These are phyloP conservation scores for Pristionchus pacificus DNA, from an alignment of 1,140 invertebrate species.

Conservation along the genomic window DNA sequence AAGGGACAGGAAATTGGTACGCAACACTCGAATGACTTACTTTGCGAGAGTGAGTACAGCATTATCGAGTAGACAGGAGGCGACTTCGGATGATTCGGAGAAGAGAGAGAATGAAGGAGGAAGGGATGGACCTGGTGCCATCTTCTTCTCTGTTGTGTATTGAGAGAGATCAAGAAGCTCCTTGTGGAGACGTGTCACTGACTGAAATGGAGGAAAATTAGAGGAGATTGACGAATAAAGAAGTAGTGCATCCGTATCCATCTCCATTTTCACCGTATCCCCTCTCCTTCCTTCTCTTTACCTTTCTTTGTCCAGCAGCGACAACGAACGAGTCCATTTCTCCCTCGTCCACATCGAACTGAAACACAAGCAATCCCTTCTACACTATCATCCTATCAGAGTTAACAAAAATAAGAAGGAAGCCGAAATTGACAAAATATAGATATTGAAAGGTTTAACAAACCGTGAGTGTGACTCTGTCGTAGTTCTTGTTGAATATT, in stretches of 20 bases:
- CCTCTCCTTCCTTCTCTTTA: constrained; percentile 73
- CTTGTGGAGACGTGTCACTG: constrained; percentile 61
- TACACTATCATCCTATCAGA: neutral
- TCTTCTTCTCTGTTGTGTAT: constrained; percentile 85
- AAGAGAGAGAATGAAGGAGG: constrained; percentile 75
- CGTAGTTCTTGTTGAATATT: constrained; percentile 75
- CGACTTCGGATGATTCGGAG: constrained; percentile 40
- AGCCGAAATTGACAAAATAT: too few species aligned
- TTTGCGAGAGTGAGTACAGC: constrained; percentile 31
- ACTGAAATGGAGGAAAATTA: neutral
- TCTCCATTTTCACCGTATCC: too few species aligned
- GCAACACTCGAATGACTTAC: neutral
- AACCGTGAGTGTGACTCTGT: constrained; percentile 72
- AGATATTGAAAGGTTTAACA: neutral
- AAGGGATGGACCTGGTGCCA: constrained; percentile 62
- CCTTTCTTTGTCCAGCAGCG: constrained; percentile 83
- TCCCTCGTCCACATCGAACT: constrained; percentile 77
- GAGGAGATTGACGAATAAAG: too few species aligned
- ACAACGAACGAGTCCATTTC: constrained; percentile 91
- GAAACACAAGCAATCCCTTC: neutral
- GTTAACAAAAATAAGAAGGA: neutral
- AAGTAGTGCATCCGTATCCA: too few species aligned
- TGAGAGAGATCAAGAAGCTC: constrained; percentile 88
- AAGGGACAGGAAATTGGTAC: constrained; percentile 64
- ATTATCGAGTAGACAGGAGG: constrained; percentile 18